Percentiles rank a stretch among this genome's conserved stretches.
These are phyloP conservation scores for Bradypodion ventrale DNA, from an alignment of 2,797 vertebrate species.

Conservation along the genomic window DNA sequence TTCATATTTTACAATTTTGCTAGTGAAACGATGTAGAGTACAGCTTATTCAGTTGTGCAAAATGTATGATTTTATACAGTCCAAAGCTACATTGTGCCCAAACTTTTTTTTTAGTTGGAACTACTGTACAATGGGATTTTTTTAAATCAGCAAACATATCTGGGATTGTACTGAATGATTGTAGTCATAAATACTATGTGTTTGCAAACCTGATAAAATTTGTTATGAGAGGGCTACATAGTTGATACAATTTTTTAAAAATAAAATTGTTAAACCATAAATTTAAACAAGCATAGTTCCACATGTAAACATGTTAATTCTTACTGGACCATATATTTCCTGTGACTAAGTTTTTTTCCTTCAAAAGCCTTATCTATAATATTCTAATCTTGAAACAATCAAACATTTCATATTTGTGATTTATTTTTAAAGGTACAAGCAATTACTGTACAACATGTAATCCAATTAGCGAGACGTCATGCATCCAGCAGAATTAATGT, in stretches of 20 bases:
- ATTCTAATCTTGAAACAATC: conserved; percentile 5
- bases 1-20: neutral
- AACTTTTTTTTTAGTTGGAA: neutral
- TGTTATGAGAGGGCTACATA: no score
- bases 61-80: neutral
- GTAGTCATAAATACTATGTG: neutral
- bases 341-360: neutral
- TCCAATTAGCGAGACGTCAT: conserved; percentile 15
- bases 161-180: neutral
- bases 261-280: no score
- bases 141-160: neutral
- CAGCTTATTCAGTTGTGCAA: no score
- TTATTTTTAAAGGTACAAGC: neutral
- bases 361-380: conserved; percentile 9
- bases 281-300: neutral
- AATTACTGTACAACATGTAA: conserved; percentile 20
- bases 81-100: neutral
- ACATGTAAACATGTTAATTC: neutral
- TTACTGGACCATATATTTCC: neutral
- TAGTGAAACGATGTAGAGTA: neutral
- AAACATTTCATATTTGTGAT: conserved; percentile 5
- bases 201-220: no score
- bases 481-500: conserved; percentile 9
- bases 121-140: neutral
- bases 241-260: no score